Base-by-base conservation (phyloP, 2,888 invertebrate species). In the Alcis repandata region DNA sequence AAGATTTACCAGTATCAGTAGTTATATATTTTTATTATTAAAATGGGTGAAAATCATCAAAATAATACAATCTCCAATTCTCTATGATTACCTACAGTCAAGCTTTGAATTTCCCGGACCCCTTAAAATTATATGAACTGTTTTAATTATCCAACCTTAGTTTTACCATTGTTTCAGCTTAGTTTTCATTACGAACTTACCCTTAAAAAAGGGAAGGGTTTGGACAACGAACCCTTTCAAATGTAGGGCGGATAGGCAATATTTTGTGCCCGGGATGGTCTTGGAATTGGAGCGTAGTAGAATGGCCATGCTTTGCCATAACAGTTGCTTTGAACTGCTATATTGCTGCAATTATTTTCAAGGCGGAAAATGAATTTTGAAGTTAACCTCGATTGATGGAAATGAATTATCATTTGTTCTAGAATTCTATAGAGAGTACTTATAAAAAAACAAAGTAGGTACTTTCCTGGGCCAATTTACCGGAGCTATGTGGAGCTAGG, bases 101-200 rank as follows among this genome's bases (percentile, higher is more conserved):
- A 45, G 19, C 45, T 45, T 32, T 33, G 43, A 56, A 56, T 56
- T 41, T 54, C 27, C 36, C 36, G 11, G 27, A 61, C 59, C 43
- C 40, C 38, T 57, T 59, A 22, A 41, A 53, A 65, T 53, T 67
- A 67, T 58, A 63, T 52, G 22, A 57, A 49, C 60, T 33, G 52
- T 67, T 71, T 71, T 71, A 71, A 68, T 68, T 71, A 71, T 60
- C 59, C 20, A 54, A 48, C 19, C 53, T 60, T 54, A 64, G 65
- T 69, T 71, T 59, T 62, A 58, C 64, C 62, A 68, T 62, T 67
- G 66, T 67, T 59, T 64, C 63, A 53, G 52, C 70, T 62, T 57
- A 64, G 67, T 54, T 68, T 67, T 69, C 69, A 71, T 68, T 68
- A 68, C 54, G 40, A 51, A 60, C 46, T 22, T 38, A 22, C 63